A percentile compares a stretch with the other conserved stretches of the same genome.
These are phyloP conservation scores for Ormyrus labotus DNA, from an alignment of 2,888 invertebrate genomes.

Conservation along the genomic window DNA sequence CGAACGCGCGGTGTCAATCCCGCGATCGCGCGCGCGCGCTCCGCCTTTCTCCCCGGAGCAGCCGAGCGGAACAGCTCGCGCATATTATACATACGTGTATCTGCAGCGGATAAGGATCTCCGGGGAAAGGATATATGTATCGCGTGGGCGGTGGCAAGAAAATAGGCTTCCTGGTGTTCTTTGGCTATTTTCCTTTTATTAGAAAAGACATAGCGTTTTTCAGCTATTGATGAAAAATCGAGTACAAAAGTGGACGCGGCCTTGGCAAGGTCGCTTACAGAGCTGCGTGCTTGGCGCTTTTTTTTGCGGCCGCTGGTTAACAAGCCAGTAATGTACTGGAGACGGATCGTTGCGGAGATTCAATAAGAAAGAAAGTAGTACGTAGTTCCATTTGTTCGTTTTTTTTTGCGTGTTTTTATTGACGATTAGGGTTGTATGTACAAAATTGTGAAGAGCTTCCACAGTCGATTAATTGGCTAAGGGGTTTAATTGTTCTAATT, in stretches of 20 bases:
- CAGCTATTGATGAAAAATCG: not conserved
- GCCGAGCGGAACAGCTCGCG: not conserved
- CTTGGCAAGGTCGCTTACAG: slow-evolving; percentile 24
- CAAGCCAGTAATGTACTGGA: slow-evolving; percentile 29
- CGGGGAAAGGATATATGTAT: not conserved
- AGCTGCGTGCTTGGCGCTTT: not conserved
- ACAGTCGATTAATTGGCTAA: slow-evolving; percentile 4
- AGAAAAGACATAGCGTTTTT: slow-evolving; percentile 21
- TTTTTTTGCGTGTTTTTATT: not conserved
- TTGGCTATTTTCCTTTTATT: slow-evolving; percentile 39
- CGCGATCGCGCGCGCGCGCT: not conserved
- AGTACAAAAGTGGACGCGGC: slow-evolving; percentile 17
- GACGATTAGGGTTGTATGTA: not conserved
- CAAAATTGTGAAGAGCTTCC: not conserved
- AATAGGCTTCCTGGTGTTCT: slow-evolving; percentile 18
- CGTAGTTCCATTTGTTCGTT: not conserved
- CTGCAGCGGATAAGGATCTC: slow-evolving; percentile 19
- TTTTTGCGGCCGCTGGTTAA: no score
- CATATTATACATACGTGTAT: not conserved
- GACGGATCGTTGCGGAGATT: not conserved
- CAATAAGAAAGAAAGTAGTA: not conserved
- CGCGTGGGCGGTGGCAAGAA: not conserved
- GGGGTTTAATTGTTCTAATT: not conserved
- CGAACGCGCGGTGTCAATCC: not conserved
- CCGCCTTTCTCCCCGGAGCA: not conserved